A percentile compares a stretch with the other conserved stretches of the same genome.
Conservation (phyloP, 2,113 vertebrate genomes). For the Piaya cayana region DNA sequence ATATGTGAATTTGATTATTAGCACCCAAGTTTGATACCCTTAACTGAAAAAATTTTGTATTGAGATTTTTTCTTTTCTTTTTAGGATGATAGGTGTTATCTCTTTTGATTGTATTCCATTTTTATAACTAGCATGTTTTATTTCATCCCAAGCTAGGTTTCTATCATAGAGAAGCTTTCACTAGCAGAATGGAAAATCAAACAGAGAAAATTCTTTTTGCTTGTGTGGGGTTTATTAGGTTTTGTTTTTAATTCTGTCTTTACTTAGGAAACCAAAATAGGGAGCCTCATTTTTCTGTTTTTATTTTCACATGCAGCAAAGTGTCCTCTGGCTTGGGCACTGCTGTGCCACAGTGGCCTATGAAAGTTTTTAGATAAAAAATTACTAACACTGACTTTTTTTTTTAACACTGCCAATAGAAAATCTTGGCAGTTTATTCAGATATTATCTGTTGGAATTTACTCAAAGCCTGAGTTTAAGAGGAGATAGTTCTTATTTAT, state of each 20-base stretch:
- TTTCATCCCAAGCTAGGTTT: background rate
- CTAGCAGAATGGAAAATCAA: background rate
- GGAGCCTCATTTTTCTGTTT: background rate
- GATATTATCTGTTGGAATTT: slow-evolving; percentile 48
- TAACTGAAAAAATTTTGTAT: background rate
- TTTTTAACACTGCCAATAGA: background rate
- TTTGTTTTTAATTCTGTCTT: background rate
- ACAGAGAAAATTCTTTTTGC: background rate
- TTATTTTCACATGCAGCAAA: background rate
- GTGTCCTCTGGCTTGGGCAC: background rate
- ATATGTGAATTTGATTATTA: background rate
- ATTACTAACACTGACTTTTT: background rate
- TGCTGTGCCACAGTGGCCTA: background rate
- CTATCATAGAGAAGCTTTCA: background rate
- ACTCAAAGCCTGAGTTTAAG: background rate
- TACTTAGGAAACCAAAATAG: background rate
- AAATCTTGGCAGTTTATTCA: slow-evolving; percentile 35
- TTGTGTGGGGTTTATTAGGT: background rate
- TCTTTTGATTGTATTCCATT: background rate
- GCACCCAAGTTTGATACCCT: background rate
- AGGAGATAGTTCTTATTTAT: slow-evolving; percentile 52
- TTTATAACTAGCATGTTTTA: background rate
- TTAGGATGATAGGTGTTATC: background rate
- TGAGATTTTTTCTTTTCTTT: background rate
- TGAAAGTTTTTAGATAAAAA: background rate